Conservation (phyloP, 2,888 invertebrate genomes). For the Cheilosia impressa region DNA sequence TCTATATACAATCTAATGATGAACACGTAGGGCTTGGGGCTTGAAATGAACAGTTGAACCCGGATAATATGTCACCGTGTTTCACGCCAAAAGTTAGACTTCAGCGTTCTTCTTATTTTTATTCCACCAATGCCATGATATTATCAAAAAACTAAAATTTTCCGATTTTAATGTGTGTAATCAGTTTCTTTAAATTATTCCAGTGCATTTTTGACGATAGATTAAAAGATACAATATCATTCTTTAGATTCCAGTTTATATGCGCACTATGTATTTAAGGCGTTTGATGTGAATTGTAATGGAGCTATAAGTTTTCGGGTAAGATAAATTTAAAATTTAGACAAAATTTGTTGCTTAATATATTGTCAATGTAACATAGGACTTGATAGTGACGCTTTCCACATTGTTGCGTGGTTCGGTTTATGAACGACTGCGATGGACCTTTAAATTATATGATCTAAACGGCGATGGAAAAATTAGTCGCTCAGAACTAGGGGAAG, state of each 20-base stretch:
- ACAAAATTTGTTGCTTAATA: not conserved
- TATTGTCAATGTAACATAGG: constrained; percentile 85
- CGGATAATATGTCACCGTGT: too few species aligned
- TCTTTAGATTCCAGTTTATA: constrained; percentile 95
- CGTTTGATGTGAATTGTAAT: constrained; percentile 98
- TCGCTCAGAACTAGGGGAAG: constrained; percentile 93
- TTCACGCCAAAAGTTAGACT: too few species aligned
- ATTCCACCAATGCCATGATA: too few species aligned
- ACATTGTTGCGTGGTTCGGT: constrained; percentile 96
- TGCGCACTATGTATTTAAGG: constrained; percentile 99
- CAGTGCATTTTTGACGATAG: too few species aligned
- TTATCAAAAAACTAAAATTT: too few species aligned
- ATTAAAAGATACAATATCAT: not conserved
- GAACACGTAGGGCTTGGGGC: too few species aligned
- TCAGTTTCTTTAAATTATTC: too few species aligned
- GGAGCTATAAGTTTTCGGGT: constrained; percentile 99
- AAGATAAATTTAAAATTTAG: constrained; percentile 82
- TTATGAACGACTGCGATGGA: constrained; percentile 97
- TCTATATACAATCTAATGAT: too few species aligned
- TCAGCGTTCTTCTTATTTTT: too few species aligned
- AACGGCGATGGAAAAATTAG: constrained; percentile 98
- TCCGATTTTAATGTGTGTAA: too few species aligned
- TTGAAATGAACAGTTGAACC: too few species aligned
- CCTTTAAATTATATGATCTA: constrained; percentile 97
- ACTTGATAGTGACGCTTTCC: constrained; percentile 95